Conservation (phyloP, 2,113 vertebrate species). For the Cyanoramphus novaezelandiae region DNA sequence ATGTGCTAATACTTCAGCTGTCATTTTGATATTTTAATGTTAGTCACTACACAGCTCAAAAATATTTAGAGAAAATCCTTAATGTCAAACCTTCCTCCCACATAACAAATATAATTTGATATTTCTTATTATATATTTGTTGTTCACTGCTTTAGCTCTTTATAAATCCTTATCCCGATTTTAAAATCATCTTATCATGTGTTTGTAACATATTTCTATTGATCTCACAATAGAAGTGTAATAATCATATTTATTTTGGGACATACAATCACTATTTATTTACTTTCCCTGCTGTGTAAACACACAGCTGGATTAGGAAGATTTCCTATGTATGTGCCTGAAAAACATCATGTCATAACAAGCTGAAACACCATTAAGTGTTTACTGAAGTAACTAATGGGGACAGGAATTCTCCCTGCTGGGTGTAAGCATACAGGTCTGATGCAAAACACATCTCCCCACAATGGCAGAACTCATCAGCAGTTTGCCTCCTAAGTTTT, state of each 20-base stretch:
- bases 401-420: neutral
- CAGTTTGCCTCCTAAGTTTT: neutral
- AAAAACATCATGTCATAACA: neutral
- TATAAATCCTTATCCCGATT: conserved; percentile 37
- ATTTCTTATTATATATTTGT: conserved; percentile 32
- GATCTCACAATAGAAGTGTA: conserved; percentile 19
- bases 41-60: conserved; percentile 16
- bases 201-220: conserved; percentile 49
- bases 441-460: fast-evolving
- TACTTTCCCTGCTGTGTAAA: conserved; percentile 25
- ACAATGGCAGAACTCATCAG: neutral
- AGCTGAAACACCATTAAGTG: neutral
- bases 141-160: conserved; percentile 19
- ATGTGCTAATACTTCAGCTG: conserved; percentile 40
- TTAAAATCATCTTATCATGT: conserved; percentile 7
- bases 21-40: conserved; percentile 51
- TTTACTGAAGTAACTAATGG: neutral
- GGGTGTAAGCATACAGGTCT: neutral
- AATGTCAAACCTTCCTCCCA: conserved; percentile 23
- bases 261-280: neutral
- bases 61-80: conserved; percentile 67
- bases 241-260: conserved; percentile 36
- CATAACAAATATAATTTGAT: conserved; percentile 38
- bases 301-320: neutral
- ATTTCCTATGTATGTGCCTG: neutral